These are phyloP conservation scores for Isichthys henryi DNA, from an alignment of 2,113 vertebrate species.

Conservation along the genomic window DNA sequence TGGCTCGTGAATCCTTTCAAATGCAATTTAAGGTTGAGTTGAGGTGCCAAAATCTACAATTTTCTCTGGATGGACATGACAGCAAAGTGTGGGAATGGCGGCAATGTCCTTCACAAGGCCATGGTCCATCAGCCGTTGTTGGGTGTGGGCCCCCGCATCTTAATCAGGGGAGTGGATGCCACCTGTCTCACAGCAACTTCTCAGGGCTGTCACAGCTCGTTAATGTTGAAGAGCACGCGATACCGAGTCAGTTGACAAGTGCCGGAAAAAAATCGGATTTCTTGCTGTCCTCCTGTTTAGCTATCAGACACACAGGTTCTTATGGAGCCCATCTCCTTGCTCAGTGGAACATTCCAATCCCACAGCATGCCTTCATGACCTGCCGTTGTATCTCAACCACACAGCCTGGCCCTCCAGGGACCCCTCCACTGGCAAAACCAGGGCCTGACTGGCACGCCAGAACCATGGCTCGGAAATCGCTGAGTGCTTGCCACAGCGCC, in stretches of 20 bases:
- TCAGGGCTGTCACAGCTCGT: neutral
- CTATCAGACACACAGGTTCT: conserved; percentile 19
- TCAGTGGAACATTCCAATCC: neutral
- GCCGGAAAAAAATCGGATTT: neutral
- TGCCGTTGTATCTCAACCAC: conserved; percentile 22
- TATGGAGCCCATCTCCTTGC: neutral
- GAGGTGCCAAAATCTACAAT: neutral
- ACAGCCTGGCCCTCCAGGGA: neutral
- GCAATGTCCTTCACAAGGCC: neutral
- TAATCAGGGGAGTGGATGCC: conserved; percentile 21
- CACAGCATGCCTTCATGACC: neutral
- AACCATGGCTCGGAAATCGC: neutral
- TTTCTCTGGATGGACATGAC: neutral
- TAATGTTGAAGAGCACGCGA: neutral
- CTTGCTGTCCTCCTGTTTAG: conserved; percentile 9
- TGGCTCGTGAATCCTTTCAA: neutral
- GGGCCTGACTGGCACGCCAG: neutral
- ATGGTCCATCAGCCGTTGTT: too few species aligned
- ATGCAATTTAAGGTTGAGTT: neutral
- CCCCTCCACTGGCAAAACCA: neutral
- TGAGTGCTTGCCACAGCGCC: neutral
- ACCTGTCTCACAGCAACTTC: neutral
- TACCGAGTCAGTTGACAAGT: conserved; percentile 16
- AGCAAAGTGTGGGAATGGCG: neutral
- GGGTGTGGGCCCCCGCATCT: neutral